These are phyloP conservation scores for Drosophila mayri DNA, from an alignment of 1,140 invertebrate species.

Conservation along the genomic window DNA sequence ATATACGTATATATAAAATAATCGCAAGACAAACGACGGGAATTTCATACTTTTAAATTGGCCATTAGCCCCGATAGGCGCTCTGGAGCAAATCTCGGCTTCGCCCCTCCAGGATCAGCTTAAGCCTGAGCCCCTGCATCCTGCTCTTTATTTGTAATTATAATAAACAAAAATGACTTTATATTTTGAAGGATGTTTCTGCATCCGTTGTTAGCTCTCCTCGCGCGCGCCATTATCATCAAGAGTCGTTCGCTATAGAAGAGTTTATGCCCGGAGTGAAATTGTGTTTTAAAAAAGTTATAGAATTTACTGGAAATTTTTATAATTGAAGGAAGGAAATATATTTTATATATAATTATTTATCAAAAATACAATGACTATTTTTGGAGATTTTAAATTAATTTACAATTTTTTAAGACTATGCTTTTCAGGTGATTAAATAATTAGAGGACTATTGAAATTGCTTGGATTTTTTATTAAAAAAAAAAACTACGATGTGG, in stretches of 20 bases:
- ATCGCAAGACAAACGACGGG: constrained; percentile 61
- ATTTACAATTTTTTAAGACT: too few relatives aligned
- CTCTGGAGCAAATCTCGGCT: constrained; percentile 18
- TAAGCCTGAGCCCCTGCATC: constrained; percentile 40
- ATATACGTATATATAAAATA: constrained; percentile 37
- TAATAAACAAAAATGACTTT: constrained; percentile 64
- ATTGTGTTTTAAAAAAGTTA: constrained; percentile 8
- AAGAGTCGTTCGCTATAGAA: constrained; percentile 13
- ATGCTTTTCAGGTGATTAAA: too few relatives aligned
- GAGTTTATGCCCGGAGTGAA: constrained; percentile 8
- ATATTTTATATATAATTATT: too few relatives aligned
- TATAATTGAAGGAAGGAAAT: too few relatives aligned
- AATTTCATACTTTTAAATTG: constrained; percentile 77
- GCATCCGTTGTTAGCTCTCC: constrained; percentile 47
- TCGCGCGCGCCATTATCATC: constrained; percentile 35
- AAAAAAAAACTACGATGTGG: too few relatives aligned
- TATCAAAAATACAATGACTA: too few relatives aligned
- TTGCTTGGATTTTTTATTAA: too few relatives aligned
- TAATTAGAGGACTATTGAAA: too few relatives aligned
- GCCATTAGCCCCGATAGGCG: constrained; percentile 61
- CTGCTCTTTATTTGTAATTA: constrained; percentile 60
- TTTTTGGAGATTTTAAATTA: too few relatives aligned
- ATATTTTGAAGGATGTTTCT: constrained; percentile 54
- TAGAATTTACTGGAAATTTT: too few relatives aligned
- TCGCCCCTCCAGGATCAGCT: constrained; percentile 9